phyloP scores from a whole-genome alignment of 2,113 vertebrate species.

The Sinocyclocheilus rhinocerous region DNA sequence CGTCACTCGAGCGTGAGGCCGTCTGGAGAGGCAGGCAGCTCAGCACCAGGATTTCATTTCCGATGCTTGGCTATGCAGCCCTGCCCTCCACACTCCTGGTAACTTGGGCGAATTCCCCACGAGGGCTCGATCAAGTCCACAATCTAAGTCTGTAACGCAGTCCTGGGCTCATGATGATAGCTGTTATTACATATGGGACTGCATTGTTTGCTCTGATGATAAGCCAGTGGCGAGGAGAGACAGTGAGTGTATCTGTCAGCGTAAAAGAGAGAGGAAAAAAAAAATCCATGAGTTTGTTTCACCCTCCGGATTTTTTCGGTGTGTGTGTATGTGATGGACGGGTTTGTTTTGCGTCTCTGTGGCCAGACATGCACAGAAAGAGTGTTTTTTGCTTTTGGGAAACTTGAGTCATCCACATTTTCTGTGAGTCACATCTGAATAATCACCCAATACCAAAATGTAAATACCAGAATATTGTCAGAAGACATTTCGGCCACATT shows the following conservation, averaged over 20 bases:
- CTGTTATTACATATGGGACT: constrained; percentile 41
- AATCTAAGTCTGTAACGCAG: constrained; percentile 40
- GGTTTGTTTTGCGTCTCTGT: neutral
- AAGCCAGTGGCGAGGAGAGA: constrained; percentile 16
- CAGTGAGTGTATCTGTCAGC: constrained; percentile 22
- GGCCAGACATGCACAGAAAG: neutral
- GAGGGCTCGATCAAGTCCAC: constrained; percentile 35
- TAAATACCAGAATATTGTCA: constrained; percentile 11
- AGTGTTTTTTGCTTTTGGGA: constrained; percentile 13
- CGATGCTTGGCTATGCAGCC: constrained; percentile 27
- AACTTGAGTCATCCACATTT: constrained; percentile 23
- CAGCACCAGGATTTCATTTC: constrained; percentile 37
- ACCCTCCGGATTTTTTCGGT: neutral
- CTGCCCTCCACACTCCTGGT: constrained; percentile 37
- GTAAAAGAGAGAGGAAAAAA: neutral
- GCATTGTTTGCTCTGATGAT: constrained; percentile 43
- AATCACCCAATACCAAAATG: constrained; percentile 5
- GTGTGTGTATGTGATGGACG: neutral
- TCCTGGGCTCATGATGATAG: constrained; percentile 31
- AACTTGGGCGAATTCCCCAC: constrained; percentile 38
- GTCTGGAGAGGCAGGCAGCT: neutral
- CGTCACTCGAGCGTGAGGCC: constrained; percentile 6
- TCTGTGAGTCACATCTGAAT: constrained; percentile 17
- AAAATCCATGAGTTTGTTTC: neutral
- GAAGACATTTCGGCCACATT: neutral